Conservation (phyloP, 2,888 invertebrate genomes). For the Coenonympha arcania region DNA sequence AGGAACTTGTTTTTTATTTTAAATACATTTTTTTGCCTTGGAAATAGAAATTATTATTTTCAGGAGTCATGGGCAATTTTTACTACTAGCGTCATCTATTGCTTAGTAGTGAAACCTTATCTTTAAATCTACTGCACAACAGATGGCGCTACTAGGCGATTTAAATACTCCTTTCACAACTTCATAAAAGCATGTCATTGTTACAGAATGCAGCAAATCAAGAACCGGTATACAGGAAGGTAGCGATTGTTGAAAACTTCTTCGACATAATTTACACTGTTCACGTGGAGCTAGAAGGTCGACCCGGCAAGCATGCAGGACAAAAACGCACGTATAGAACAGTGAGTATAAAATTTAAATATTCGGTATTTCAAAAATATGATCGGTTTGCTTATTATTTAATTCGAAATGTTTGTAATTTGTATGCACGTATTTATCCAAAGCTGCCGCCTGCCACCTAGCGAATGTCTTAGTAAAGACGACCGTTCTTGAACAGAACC, state of each 20-base stretch:
- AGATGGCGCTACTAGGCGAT: slow-evolving; percentile 42
- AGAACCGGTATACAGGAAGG: slow-evolving; percentile 88
- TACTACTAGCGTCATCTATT: slow-evolving; percentile 31
- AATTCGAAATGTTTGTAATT: no score
- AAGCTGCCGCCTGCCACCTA: slow-evolving; percentile 28
- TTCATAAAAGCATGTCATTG: slow-evolving; percentile 38
- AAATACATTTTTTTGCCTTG: no score
- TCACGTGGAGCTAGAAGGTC: slow-evolving; percentile 93
- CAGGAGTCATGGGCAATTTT: not conserved
- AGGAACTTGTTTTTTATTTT: no score
- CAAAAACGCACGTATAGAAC: slow-evolving; percentile 97
- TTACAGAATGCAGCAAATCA: slow-evolving; percentile 81
- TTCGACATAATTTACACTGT: slow-evolving; percentile 97
- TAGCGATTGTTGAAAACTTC: slow-evolving; percentile 97
- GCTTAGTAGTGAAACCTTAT: slow-evolving; percentile 24
- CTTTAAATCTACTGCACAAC: not conserved
- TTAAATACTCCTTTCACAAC: no score
- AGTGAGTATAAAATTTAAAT: slow-evolving; percentile 76
- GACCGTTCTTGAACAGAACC: no score
- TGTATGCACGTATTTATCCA: no score
- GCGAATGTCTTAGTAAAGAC: not conserved
- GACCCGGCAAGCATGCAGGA: slow-evolving; percentile 96
- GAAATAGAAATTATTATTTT: no score
- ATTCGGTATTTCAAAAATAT: not conserved
- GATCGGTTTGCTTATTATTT: not conserved